phyloP scores from a whole-genome alignment of 2,797 vertebrate genomes.

The Poliocrania exsul region DNA sequence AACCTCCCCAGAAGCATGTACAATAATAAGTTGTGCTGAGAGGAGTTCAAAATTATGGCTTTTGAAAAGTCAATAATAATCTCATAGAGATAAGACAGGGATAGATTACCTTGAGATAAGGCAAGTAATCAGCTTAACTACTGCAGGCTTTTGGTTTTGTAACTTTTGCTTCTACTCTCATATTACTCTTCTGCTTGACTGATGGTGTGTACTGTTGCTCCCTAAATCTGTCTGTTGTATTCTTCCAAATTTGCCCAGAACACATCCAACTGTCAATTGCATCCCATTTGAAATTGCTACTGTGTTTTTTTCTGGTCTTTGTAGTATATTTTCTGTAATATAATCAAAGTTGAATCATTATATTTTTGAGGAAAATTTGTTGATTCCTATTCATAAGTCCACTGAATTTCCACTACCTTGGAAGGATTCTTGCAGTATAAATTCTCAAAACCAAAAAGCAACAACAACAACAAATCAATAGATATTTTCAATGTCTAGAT shows the following conservation, averaged over 20 bases:
- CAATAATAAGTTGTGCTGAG: background rate
- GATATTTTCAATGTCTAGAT: fast-evolving
- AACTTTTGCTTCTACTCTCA: background rate
- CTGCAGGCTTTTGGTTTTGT: background rate
- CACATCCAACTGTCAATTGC: background rate
- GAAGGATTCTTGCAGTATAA: background rate
- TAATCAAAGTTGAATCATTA: background rate
- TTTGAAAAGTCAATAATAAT: conserved; percentile 3
- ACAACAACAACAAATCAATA: background rate
- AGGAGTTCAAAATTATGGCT: background rate
- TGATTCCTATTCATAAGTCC: background rate
- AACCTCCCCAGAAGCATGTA: background rate
- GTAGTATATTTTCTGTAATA: background rate
- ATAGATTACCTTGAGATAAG: background rate
- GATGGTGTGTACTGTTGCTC: background rate
- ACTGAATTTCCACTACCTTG: background rate
- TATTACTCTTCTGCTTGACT: background rate
- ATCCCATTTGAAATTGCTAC: background rate
- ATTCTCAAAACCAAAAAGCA: background rate
- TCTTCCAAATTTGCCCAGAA: background rate
- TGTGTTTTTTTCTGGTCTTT: background rate
- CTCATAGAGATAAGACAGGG: background rate
- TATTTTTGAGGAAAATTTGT: background rate
- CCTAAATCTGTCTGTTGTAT: background rate
- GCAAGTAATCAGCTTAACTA: background rate